Base-by-base conservation (phyloP, 1,140 invertebrate genomes). In the Drosophila equinoxialis region DNA sequence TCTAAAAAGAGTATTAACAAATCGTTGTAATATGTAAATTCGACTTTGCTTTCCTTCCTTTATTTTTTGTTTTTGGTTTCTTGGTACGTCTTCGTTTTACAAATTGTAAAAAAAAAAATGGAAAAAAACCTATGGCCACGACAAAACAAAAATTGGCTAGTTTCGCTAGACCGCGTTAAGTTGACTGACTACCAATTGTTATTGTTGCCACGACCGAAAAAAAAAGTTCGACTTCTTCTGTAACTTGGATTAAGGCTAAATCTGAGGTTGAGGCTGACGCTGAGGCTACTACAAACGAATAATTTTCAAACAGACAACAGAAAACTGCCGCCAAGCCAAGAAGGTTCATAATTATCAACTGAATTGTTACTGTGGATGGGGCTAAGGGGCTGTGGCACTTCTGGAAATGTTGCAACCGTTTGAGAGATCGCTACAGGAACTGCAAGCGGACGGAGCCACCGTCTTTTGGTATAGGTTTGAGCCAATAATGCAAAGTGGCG, bases 171-270 rank as follows among this genome's bases (percentile, higher is more conserved):
- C 76, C 82, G 82, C 83, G 82, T 82, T 86, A 86, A 87, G 71
- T 86, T 86, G 79, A 86, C 83, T 86, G 82, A 86, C 82, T 86
- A 86, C 79, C 83, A 86, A 87, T 86, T 86, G 82, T 87, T 48
- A 48, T 48, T 86, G 83, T 79, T 59, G 33, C 83, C 79, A 86
- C 82, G 82, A 63, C 61, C 30, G 6, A 33, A 48, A 39, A 20
- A 10, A 33, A 48, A 39, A 20, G 37, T 60, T 39, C 33, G 17
- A 60, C 14, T 60, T 51, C 45, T 51, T 30, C 61, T 63, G 39
- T 10, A 42, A 48, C 23, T 14, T 48, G 61, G 61, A 63, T 42
- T 14, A 14, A 33, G 39, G 45, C 45, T 51, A 23, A 51, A 51
- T 51, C 45, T 51, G 58, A 23, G 14, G 58, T 39, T 60, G 58